Base-by-base conservation (phyloP, 2,113 vertebrate species). In the Campylorhamphus procurvoides region DNA sequence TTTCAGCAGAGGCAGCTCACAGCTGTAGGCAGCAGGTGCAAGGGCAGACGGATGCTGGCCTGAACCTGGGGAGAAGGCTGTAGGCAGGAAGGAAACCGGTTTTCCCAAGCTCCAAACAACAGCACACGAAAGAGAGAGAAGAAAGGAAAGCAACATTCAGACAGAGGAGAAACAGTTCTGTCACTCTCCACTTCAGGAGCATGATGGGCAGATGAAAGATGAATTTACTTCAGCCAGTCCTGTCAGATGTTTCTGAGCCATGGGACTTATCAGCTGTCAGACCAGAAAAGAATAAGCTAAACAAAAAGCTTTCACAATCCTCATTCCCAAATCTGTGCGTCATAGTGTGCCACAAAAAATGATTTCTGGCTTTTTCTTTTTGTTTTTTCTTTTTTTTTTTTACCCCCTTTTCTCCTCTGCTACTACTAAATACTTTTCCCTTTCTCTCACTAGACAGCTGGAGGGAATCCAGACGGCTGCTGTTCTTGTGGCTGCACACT, bases 11-110 rank as follows among this genome's bases (percentile, higher is more conserved):
- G 93, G 96, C 96, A 89, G 89, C 94, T 97, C 42, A 6, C 98
- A 98, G 98, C 97, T 98, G 98, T 81, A 98, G 88, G 87, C 87
- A 98, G 97, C 98, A 98, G 98, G 98, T 98, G 98, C 94, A 93
- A 62, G 91, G 96, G 94, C 96, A 96, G 97, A 97, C 96, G 89
- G 92, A 96, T 92, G 95, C 92, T 97, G 96, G 81, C 93, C 96
- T 88, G 95, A 94, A 77, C 92, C 97, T 96, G 95, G 92, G 97
- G 95, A 97, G 95, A 97, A 84, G 91, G 96, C 97, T 62, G 94
- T 56, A 97, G 97, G 96, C 97, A 98, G 98, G 98, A 98, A 98
- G 98, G 98, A 98, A 98, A 97, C 93, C 66, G 28, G 95, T 98
- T 98, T 98, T 98, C 97, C 97, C 97, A 98, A 96, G 98, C 95